Conservation (phyloP, 2,888 invertebrate species). For the Amphipyra tragopoginis region DNA sequence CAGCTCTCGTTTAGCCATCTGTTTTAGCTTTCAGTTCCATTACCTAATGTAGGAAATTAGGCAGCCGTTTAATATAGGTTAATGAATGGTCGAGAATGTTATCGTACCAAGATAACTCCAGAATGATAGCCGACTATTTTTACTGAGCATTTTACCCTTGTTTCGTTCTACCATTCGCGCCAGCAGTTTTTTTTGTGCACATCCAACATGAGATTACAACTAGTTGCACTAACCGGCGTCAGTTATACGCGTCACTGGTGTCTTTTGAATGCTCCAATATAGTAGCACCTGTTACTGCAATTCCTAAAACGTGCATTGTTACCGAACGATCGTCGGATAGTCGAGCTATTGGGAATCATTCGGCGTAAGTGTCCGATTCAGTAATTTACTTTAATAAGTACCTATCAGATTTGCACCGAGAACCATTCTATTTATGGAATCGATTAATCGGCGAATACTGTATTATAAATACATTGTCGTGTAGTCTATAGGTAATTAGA, state of each 20-base stretch:
- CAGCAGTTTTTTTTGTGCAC: neutral
- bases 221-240: too few relatives aligned
- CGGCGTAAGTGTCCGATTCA: slow-evolving; percentile 17
- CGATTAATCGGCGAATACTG: neutral
- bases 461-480: neutral
- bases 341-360: slow-evolving; percentile 27
- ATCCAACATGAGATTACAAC: neutral
- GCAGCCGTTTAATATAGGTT: too few relatives aligned
- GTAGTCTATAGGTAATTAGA: too few relatives aligned
- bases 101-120: too few relatives aligned
- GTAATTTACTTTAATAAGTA: slow-evolving; percentile 21
- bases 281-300: slow-evolving; percentile 22
- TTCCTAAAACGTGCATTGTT: slow-evolving; percentile 27
- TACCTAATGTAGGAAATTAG: too few relatives aligned
- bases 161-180: too few relatives aligned
- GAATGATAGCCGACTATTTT: too few relatives aligned
- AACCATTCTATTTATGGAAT: slow-evolving; percentile 7
- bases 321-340: slow-evolving; percentile 6
- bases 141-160: too few relatives aligned
- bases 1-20: too few relatives aligned
- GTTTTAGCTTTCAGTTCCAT: too few relatives aligned
- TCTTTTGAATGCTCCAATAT: slow-evolving; percentile 12
- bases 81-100: too few relatives aligned
- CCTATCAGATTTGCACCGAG: slow-evolving; percentile 6
- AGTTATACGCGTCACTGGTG: slow-evolving; percentile 4